phyloP scores from a whole-genome alignment of 2,113 vertebrate genomes.

The Tragulus kanchil region DNA sequence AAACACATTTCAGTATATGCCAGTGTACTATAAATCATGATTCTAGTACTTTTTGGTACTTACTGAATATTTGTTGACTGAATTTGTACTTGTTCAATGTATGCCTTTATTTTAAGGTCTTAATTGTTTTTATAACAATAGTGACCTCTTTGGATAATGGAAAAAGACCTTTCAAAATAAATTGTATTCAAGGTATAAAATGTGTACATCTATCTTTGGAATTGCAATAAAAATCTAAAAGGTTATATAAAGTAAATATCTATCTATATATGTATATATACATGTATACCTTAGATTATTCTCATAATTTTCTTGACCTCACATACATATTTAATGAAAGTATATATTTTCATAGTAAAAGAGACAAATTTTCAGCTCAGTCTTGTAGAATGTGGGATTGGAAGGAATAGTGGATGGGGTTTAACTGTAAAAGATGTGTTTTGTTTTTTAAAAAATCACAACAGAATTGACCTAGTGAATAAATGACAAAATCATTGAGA shows the following conservation, averaged over 20 bases:
- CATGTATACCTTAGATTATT: neutral
- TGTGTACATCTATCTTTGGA: neutral
- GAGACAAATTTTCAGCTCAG: neutral
- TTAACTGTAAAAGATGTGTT: neutral
- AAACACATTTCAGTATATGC: neutral
- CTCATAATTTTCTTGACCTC: neutral
- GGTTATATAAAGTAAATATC: neutral
- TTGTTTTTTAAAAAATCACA: neutral
- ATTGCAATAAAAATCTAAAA: neutral
- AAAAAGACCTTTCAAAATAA: constrained; percentile 37
- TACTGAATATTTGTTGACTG: neutral
- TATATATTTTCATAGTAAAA: neutral
- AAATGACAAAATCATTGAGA: neutral
- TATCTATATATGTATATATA: neutral
- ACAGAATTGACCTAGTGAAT: neutral
- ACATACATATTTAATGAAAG: neutral
- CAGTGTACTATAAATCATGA: neutral
- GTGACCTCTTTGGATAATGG: constrained; percentile 17
- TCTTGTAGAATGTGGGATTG: neutral
- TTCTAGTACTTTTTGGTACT: neutral
- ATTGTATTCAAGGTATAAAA: neutral
- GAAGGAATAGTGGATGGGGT: neutral
- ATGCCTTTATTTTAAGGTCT: constrained; percentile 27
- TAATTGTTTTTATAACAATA: neutral
- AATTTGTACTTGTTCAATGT: constrained; percentile 25